Conservation (phyloP, 2,888 invertebrate genomes). For the Latrodectus elegans region DNA sequence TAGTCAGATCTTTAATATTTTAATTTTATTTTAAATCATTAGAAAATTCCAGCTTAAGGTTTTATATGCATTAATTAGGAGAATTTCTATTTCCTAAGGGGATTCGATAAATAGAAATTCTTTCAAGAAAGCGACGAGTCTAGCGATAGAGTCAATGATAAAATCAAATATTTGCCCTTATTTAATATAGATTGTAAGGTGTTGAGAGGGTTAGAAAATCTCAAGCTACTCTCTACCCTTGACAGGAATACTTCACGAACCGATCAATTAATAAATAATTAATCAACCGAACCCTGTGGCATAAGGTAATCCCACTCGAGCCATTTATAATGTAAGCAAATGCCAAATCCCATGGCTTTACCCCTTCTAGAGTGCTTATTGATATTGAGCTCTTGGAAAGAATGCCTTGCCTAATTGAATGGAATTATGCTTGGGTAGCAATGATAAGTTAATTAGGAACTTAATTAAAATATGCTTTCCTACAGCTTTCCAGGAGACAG, state of each 20-base stretch:
- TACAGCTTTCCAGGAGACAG: conserved; percentile 1
- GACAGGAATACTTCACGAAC: conserved; percentile 13
- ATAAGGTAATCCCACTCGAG: conserved; percentile 4
- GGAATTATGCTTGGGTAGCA: conserved; percentile 52
- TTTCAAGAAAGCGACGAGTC: too few relatives aligned
- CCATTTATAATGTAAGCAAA: conserved; percentile 50
- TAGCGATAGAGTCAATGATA: background rate
- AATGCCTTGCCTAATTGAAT: conserved; percentile 28
- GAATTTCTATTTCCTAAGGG: too few relatives aligned
- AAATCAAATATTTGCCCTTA: background rate
- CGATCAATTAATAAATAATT: conserved; percentile 59
- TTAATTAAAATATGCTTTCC: conserved; percentile 45
- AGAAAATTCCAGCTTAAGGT: too few relatives aligned
- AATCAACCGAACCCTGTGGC: conserved; percentile 31
- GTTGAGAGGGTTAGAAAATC: background rate
- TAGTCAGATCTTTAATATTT: too few relatives aligned
- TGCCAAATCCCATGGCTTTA: conserved; percentile 28
- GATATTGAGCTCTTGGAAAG: conserved; percentile 26
- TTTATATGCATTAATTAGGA: too few relatives aligned
- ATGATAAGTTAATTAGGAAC: conserved; percentile 60
- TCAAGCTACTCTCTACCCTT: background rate
- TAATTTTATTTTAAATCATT: too few relatives aligned
- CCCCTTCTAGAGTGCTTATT: conserved; percentile 1
- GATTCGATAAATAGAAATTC: too few relatives aligned
- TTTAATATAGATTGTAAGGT: background rate